Conservation (phyloP, 2,888 invertebrate genomes). For the Protophormia terraenovae region DNA sequence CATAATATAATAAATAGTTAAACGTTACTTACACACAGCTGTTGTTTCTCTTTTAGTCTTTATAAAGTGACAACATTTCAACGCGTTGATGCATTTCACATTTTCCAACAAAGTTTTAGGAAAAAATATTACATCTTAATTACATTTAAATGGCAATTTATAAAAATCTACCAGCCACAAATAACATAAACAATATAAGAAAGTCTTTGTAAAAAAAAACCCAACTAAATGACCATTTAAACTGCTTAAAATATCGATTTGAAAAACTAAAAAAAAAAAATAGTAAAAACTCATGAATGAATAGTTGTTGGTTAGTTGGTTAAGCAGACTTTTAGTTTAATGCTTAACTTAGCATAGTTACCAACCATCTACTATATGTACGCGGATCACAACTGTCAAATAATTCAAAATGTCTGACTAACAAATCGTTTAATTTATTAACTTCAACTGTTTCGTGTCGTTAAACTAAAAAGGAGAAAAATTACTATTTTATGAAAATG, state of each 20-base stretch:
- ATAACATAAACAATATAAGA: background rate
- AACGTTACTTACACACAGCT: background rate
- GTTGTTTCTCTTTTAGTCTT: background rate
- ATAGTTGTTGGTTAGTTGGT: background rate
- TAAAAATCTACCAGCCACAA: constrained; percentile 30
- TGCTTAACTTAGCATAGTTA: background rate
- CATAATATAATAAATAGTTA: background rate
- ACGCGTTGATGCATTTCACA: constrained; percentile 46
- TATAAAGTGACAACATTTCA: constrained; percentile 47
- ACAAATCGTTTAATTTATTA: constrained; percentile 74
- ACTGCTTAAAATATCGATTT: background rate
- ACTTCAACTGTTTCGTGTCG: constrained; percentile 53
- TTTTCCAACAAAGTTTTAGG: background rate
- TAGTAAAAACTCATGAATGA: constrained; percentile 40
- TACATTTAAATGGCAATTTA: constrained; percentile 60
- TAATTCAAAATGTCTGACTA: constrained; percentile 75
- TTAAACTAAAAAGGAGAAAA: constrained; percentile 46
- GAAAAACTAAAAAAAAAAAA: background rate
- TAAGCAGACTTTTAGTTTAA: background rate
- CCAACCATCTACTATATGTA: too few species aligned
- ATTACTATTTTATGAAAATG: constrained; percentile 37
- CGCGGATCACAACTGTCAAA: constrained; percentile 73
- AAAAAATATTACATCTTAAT: constrained; percentile 62
- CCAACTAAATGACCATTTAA: background rate
- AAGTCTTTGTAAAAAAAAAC: background rate